These are phyloP conservation scores for Tridacna gigas DNA, from an alignment of 2,888 invertebrate genomes.

Conservation along the genomic window DNA sequence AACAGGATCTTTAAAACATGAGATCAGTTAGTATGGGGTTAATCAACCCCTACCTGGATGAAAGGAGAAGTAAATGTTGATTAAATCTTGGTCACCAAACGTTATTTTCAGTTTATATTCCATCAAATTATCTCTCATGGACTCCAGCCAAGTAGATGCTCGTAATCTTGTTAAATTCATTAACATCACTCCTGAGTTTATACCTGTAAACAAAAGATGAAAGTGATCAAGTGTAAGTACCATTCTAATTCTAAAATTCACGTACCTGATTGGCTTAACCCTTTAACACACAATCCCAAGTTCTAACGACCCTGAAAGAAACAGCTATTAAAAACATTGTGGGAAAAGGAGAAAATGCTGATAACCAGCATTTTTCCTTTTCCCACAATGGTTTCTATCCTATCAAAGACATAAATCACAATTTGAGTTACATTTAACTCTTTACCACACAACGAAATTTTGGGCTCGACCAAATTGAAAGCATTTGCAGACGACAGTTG, in stretches of 20 bases:
- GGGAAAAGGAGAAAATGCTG: too few relatives aligned
- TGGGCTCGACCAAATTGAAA: too few relatives aligned
- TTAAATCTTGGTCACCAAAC: conserved; percentile 99
- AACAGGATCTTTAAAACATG: too few relatives aligned
- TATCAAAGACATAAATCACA: too few relatives aligned
- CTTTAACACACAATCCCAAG: too few relatives aligned
- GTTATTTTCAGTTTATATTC: conserved; percentile 93
- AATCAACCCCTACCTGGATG: conserved; percentile 88
- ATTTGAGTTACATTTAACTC: too few relatives aligned
- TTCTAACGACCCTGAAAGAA: too few relatives aligned
- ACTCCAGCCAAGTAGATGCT: conserved; percentile 92
- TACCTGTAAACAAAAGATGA: conserved; percentile 87
- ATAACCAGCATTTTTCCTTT: too few relatives aligned
- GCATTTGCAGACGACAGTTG: too few relatives aligned
- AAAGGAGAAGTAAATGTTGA: conserved; percentile 95
- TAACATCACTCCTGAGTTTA: conserved; percentile 98
- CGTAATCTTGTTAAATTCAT: conserved; percentile 98
- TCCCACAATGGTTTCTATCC: too few relatives aligned
- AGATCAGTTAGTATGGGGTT: neutral
- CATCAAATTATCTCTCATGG: conserved; percentile 93
- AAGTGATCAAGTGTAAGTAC: neutral
- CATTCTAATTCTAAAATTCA: neutral
- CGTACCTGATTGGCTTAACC: neutral
- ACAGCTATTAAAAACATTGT: too few relatives aligned
- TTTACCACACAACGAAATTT: too few relatives aligned